phyloP scores from a whole-genome alignment of 2,113 vertebrate genomes.

The Cichladusa arquata region DNA sequence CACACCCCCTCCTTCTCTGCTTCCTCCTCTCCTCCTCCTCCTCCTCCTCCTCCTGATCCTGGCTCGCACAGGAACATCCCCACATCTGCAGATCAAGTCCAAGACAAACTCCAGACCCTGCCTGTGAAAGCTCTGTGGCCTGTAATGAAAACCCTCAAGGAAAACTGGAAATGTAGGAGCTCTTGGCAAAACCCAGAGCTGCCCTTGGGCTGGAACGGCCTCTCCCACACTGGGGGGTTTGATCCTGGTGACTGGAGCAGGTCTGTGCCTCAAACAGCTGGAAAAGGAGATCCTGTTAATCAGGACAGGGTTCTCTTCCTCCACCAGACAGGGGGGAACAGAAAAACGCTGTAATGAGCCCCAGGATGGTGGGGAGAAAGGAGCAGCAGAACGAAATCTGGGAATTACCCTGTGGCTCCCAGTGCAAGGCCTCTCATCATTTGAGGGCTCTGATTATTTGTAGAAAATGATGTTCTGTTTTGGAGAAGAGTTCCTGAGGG shows the following conservation, averaged over 20 bases:
- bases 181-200: neutral
- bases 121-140: neutral
- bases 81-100: neutral
- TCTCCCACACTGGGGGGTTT: conserved; percentile 27
- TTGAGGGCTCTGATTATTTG: neutral
- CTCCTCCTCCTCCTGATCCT: neutral
- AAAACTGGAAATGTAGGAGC: conserved; percentile 37
- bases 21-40: neutral
- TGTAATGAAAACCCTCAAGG: conserved; percentile 35
- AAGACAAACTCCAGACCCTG: conserved; percentile 57
- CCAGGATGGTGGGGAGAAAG: fast-evolving
- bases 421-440: neutral
- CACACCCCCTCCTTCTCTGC: neutral
- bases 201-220: neutral
- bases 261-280: neutral
- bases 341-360: neutral
- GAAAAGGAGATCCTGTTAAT: neutral
- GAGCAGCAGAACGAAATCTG: neutral
- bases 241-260: neutral
- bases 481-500: neutral
- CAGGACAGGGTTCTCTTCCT: neutral
- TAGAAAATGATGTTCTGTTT: neutral
- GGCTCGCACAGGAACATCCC: neutral
- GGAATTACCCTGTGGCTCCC: neutral
- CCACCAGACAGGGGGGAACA: neutral